A percentile compares a stretch with the other conserved stretches of the same genome.
phyloP scores from a whole-genome alignment of 2,113 vertebrate genomes.

The Monopterus albus region DNA sequence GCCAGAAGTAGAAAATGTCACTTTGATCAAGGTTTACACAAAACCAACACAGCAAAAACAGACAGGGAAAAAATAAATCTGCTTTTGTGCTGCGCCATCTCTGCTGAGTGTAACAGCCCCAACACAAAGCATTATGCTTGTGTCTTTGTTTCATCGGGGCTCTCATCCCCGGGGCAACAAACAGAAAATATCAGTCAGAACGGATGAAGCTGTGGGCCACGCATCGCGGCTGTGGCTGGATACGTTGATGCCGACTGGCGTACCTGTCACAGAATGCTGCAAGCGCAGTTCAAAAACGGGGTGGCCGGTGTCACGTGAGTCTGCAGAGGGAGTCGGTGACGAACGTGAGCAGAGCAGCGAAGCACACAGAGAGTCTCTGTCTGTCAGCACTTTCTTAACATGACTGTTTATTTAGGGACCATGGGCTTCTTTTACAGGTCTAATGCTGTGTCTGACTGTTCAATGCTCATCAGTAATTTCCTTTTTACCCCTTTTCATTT shows the following conservation, averaged over 20 bases:
- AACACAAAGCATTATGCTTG: constrained; percentile 77
- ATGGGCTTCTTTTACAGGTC: too few species aligned
- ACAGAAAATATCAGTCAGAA: constrained; percentile 77
- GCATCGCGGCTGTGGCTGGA: constrained; percentile 55
- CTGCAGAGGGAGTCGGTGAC: constrained; percentile 58
- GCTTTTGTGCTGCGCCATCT: neutral
- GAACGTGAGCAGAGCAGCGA: constrained; percentile 53
- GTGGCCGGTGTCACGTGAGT: constrained; percentile 76
- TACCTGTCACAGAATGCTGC: constrained; percentile 79
- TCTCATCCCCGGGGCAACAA: constrained; percentile 75
- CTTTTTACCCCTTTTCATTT: too few species aligned
- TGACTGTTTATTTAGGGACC: constrained; percentile 12
- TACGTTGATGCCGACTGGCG: constrained; percentile 74
- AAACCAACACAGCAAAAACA: constrained; percentile 46
- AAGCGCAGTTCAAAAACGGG: constrained; percentile 68
- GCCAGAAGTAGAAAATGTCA: constrained; percentile 1
- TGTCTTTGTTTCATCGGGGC: constrained; percentile 67
- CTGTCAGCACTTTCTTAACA: constrained; percentile 63
- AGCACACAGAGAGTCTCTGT: constrained; percentile 4
- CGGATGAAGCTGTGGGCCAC: constrained; percentile 66
- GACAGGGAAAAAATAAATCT: neutral
- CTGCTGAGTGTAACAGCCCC: constrained; percentile 58
- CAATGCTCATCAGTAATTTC: too few species aligned
- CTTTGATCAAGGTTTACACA: constrained; percentile 15
- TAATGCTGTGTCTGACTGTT: neutral